phyloP scores from a whole-genome alignment of 2,797 vertebrate species.

The Eulemur mongoz region DNA sequence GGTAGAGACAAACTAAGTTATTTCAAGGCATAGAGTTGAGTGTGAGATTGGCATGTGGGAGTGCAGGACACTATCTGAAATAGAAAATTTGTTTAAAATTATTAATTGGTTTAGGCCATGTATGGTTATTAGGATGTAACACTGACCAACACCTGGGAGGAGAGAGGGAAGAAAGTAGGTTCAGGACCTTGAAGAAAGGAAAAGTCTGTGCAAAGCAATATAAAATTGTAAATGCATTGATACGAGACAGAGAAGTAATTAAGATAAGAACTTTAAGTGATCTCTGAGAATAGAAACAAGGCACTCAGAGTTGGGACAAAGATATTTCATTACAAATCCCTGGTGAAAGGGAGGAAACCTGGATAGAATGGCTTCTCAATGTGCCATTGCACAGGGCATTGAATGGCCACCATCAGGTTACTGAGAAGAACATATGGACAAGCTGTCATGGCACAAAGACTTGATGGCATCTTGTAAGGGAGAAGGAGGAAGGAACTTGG shows the following conservation, averaged over 20 bases:
- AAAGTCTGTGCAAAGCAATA: not conserved
- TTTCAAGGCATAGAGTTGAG: not conserved
- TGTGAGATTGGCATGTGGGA: not conserved
- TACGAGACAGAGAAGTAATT: not conserved
- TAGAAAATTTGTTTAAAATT: not conserved
- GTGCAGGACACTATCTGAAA: not conserved
- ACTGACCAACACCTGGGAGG: not conserved
- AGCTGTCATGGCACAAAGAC: not conserved
- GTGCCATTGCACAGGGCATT: fast-evolving
- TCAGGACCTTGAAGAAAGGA: not conserved
- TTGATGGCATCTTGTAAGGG: not conserved
- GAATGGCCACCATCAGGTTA: not conserved
- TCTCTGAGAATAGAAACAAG: not conserved
- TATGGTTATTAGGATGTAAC: not conserved
- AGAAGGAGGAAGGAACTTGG: not conserved
- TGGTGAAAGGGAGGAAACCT: not conserved
- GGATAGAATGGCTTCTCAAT: not conserved
- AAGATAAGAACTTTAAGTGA: not conserved
- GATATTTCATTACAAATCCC: not conserved
- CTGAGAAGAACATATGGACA: not conserved
- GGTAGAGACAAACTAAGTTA: not conserved
- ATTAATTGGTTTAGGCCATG: not conserved
- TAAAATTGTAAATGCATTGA: not conserved
- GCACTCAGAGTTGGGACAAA: not conserved
- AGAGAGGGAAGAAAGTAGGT: not conserved